phyloP scores from a whole-genome alignment of 2,113 vertebrate species.

The Actenoides lindsayi region DNA sequence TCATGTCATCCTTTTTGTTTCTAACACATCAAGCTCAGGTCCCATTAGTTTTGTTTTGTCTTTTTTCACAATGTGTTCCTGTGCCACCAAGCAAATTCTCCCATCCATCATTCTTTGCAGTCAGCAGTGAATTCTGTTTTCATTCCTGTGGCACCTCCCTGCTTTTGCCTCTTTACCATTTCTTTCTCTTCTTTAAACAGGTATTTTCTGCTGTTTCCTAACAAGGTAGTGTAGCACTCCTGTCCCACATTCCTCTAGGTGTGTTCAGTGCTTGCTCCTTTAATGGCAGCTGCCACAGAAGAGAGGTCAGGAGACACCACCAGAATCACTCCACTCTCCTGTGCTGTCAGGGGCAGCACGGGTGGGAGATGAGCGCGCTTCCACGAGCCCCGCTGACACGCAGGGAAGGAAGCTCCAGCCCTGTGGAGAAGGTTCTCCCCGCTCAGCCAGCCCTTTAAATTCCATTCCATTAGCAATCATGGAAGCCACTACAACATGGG shows the following conservation, averaged over 20 bases:
- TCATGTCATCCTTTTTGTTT: neutral
- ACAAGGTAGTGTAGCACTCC: neutral
- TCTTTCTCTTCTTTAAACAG: neutral
- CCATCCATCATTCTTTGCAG: neutral
- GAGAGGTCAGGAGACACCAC: neutral
- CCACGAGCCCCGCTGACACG: neutral
- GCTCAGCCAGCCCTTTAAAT: neutral
- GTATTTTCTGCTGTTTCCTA: neutral
- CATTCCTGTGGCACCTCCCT: neutral
- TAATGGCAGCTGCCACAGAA: neutral
- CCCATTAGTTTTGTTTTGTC: neutral
- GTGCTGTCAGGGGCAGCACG: accelerated
- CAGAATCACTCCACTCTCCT: neutral
- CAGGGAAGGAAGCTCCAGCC: neutral
- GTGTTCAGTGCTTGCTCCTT: neutral
- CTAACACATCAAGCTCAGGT: neutral
- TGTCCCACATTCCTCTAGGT: neutral
- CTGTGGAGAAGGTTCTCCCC: neutral
- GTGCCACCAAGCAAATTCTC: constrained; percentile 19
- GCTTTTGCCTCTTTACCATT: neutral
- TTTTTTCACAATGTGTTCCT: neutral
- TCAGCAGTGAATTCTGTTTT: neutral
- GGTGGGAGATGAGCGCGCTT: neutral
- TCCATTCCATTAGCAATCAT: constrained; percentile 32
- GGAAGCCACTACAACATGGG: constrained; percentile 15